Evolutionary conservation across 2,888 invertebrate genomes (phyloP).

Genomic region (Sisyra nigra): DNA sequence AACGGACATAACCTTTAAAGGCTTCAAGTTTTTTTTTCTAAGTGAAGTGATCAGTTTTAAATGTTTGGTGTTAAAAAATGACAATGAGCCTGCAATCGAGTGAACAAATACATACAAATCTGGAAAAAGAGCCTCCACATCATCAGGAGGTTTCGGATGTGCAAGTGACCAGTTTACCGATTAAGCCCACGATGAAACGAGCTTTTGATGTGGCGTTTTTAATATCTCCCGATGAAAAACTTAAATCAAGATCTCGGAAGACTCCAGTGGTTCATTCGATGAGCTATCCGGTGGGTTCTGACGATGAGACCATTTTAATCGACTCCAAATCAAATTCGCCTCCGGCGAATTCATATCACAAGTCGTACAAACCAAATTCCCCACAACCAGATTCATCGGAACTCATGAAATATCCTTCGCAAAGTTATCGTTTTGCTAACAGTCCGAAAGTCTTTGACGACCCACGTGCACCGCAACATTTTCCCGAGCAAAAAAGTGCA

Average conservation of each 20-base stretch:
- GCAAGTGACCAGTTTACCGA: constrained; percentile 16
- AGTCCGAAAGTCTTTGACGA: constrained; percentile 37
- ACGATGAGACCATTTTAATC: constrained; percentile 9
- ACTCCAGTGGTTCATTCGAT: constrained; percentile 8
- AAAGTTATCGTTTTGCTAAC: too few species aligned
- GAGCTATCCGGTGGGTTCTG: constrained; percentile 13
- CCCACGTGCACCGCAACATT: constrained; percentile 27
- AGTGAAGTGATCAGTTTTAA: neutral
- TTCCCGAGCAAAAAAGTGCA: constrained; percentile 51
- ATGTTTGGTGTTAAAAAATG: constrained; percentile 2
- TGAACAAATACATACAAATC: neutral
- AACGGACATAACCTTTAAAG: neutral
- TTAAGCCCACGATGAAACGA: constrained; percentile 44
- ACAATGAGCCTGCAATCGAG: constrained; percentile 7
- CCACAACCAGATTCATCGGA: too few species aligned
- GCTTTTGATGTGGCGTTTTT: constrained; percentile 84
- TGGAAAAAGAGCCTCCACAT: neutral
- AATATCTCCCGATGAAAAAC: constrained; percentile 73
- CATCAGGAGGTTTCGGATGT: too few species aligned
- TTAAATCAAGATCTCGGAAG: constrained; percentile 39
- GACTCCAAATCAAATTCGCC: constrained; percentile 10
- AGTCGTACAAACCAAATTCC: neutral
- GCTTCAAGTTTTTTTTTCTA: neutral
- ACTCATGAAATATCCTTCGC: too few species aligned
- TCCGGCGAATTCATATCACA: constrained; percentile 10